Base-by-base conservation (phyloP, 1,140 invertebrate genomes). In the Zophobas atratus region DNA sequence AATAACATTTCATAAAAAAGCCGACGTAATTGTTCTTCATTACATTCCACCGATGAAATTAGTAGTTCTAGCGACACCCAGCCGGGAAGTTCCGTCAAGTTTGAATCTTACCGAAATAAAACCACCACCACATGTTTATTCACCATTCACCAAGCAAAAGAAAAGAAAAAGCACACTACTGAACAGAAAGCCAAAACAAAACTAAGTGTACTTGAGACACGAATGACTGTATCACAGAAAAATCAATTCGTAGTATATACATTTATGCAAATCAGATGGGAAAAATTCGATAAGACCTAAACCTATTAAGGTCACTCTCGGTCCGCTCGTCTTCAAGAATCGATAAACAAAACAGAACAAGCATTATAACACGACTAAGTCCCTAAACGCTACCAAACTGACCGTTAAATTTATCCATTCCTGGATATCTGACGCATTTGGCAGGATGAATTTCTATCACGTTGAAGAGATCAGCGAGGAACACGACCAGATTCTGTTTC, bases 391-490 rank as follows among this genome's bases (percentile, higher is more conserved):
- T 38, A 75, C 8, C 36, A 70, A 71, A 83, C 84, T 87, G 84
- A 89, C 88, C 88, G 84, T 85, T 88, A 81, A 86, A 81, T 82
- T 86, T 85, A 71, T 89, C 88, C 85, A 87, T 90, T 41, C 92
- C 93, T 1, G 94, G 94, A 84, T 94, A 93, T 82, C 93, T 92
- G 53, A 97, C 95, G 86, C 94, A 96, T 85, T 95, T 94, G 5
- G 94, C 94, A 2, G 96, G 95, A 89, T 96, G 94, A 75, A 98
- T 95, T 89, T 99, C 98, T 85, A 99, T 91, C 77, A 97, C 91
- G 85, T 97, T 97, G 86, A 99, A 99, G 79, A 99, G 90, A 87
- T 99, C 98, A 73, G 98, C 96, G 79, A 99, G 88, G 88, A 99
- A 95, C 53, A 96, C 95, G 80, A 98, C 90, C 82, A 99, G 89